Percentiles rank a stretch among this genome's conserved stretches.
Evolutionary conservation across 2,888 invertebrate species (phyloP).

Genomic region (Andrena bucephala): DNA sequence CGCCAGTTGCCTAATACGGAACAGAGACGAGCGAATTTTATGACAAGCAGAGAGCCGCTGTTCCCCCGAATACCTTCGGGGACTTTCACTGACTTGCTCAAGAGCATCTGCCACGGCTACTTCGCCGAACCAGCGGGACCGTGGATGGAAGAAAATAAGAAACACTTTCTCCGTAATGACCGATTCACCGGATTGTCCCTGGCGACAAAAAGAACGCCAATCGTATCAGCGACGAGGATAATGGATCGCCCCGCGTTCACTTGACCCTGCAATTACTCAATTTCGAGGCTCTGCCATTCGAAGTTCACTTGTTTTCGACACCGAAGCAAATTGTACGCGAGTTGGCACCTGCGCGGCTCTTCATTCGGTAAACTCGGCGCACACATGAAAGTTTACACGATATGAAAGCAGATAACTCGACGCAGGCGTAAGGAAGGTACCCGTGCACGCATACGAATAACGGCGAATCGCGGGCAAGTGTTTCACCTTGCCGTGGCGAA

Average conservation of each 20-base stretch:
- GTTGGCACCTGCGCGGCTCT: background rate
- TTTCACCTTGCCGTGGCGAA: background rate
- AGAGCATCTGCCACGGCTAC: constrained; percentile 73
- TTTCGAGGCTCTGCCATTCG: background rate
- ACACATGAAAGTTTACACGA: too few relatives aligned
- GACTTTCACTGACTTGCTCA: constrained; percentile 81
- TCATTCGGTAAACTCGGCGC: background rate
- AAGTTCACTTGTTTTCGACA: background rate
- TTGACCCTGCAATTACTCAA: background rate
- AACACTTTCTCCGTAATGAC: constrained; percentile 80
- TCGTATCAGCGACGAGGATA: background rate
- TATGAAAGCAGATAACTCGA: too few relatives aligned
- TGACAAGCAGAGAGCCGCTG: constrained; percentile 39
- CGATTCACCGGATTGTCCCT: constrained; percentile 66
- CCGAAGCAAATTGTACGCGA: background rate
- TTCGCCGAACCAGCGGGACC: constrained; percentile 65
- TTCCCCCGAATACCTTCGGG: constrained; percentile 54
- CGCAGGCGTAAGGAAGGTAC: background rate
- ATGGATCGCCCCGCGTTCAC: background rate
- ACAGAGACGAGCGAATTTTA: constrained; percentile 45
- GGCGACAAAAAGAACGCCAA: constrained; percentile 17
- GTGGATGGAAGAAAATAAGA: constrained; percentile 72
- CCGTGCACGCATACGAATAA: background rate
- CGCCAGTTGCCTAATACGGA: constrained; percentile 63
- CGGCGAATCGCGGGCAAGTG: background rate